A percentile compares a stretch with the other conserved stretches of the same genome.
These are phyloP conservation scores for Phorcus lineatus DNA, from an alignment of 2,888 invertebrate species.

Conservation along the genomic window DNA sequence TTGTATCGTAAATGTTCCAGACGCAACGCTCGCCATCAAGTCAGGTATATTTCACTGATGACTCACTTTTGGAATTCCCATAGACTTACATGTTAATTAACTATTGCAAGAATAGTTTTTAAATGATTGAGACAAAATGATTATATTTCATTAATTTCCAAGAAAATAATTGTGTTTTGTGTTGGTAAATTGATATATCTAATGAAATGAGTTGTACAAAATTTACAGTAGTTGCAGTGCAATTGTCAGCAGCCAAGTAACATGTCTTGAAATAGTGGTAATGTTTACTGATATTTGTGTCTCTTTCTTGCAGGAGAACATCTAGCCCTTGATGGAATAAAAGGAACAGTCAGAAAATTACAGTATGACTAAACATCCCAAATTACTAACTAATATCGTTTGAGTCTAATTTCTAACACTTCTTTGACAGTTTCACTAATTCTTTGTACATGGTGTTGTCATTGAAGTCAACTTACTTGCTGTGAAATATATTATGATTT, in stretches of 20 bases:
- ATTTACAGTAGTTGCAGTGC: conserved; percentile 9
- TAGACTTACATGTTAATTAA: neutral
- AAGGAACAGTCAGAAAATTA: conserved; percentile 41
- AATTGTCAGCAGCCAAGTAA: conserved; percentile 28
- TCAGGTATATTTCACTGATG: conserved; percentile 79
- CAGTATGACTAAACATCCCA: neutral
- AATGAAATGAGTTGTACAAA: too few species aligned
- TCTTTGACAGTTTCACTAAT: too few species aligned
- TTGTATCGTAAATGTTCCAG: conserved; percentile 85
- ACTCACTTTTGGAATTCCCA: too few species aligned
- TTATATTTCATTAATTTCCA: too few species aligned
- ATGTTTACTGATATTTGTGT: neutral
- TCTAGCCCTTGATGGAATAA: conserved; percentile 51
- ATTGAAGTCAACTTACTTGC: too few species aligned
- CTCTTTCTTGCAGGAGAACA: conserved; percentile 47
- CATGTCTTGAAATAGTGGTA: too few species aligned
- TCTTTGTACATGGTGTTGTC: too few species aligned
- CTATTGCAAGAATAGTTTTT: neutral
- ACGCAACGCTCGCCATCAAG: conserved; percentile 81
- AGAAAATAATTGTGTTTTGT: neutral
- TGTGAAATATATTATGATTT: too few species aligned
- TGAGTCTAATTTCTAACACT: too few species aligned
- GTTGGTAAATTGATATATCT: too few species aligned
- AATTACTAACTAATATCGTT: too few species aligned
- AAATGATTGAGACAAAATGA: too few species aligned